These are phyloP conservation scores for Euspilapteryx auroguttella DNA, from an alignment of 2,888 invertebrate genomes.

Conservation along the genomic window DNA sequence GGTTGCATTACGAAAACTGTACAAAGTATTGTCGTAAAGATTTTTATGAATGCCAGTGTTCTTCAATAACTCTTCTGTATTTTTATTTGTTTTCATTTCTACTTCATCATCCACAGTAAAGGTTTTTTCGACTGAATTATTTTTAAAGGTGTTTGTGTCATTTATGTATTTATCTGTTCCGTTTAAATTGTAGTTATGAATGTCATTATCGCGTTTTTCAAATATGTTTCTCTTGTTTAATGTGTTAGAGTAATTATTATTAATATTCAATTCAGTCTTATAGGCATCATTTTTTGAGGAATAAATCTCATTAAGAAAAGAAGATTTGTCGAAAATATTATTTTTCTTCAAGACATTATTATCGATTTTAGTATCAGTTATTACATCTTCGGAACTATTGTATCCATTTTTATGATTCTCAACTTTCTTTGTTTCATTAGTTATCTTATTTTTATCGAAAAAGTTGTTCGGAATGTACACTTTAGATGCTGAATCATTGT, in stretches of 20 bases:
- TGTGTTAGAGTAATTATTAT: constrained; percentile 32
- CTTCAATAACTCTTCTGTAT: constrained; percentile 18
- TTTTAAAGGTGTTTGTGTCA: background rate
- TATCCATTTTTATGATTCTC: too few species aligned
- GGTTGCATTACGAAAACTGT: constrained; percentile 22
- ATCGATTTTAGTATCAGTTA: constrained; percentile 26
- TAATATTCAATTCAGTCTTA: constrained; percentile 22
- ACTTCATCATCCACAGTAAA: constrained; percentile 15
- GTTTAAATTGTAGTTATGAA: too few species aligned
- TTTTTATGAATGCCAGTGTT: constrained; percentile 20
- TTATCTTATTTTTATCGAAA: constrained; percentile 13
- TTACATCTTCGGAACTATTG: constrained; percentile 25
- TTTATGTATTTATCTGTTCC: constrained; percentile 5
- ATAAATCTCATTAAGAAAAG: constrained; percentile 26
- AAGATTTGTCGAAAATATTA: constrained; percentile 21
- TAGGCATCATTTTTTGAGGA: constrained; percentile 15
- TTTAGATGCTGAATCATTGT: too few species aligned
- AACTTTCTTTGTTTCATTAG: too few species aligned
- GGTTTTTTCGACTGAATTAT: constrained; percentile 7
- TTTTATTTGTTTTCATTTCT: constrained; percentile 13
- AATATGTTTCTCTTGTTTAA: constrained; percentile 39
- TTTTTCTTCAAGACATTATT: constrained; percentile 22
- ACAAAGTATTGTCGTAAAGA: constrained; percentile 35
- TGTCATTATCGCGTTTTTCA: constrained; percentile 29
- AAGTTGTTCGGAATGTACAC: too few species aligned